These are phyloP conservation scores for Lepidocyrtoides sp. DNA, from an alignment of 2,888 invertebrate species.

Conservation along the genomic window DNA sequence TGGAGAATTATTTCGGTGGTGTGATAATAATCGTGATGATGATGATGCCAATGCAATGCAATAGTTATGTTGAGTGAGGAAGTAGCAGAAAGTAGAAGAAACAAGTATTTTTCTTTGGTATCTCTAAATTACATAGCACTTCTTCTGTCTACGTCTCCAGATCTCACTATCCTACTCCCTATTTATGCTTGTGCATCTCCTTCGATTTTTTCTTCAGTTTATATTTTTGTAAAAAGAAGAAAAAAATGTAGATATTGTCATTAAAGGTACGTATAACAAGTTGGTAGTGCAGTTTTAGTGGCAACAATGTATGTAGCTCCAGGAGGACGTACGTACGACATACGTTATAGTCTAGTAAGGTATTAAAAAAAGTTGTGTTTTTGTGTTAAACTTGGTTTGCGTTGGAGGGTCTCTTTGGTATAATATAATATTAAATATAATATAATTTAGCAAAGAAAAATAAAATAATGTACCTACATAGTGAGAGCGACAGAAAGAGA, in stretches of 20 bases:
- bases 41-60: neutral
- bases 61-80: neutral
- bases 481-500: slow-evolving; percentile 40
- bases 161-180: neutral
- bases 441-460: neutral
- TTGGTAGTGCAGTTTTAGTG: too few relatives aligned
- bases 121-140: slow-evolving; percentile 65
- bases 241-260: slow-evolving; percentile 33
- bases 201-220: slow-evolving; percentile 2
- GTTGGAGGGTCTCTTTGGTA: neutral
- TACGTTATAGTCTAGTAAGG: neutral
- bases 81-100: slow-evolving; percentile 9
- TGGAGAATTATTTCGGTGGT: neutral
- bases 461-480: neutral
- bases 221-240: neutral
- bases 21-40: neutral
- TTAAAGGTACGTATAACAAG: too few relatives aligned
- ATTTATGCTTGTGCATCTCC: neutral
- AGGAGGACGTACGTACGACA: neutral
- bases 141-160: slow-evolving; percentile 19
- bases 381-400: neutral
- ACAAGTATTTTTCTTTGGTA: slow-evolving; percentile 35
- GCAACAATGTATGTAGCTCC: too few relatives aligned
- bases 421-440: too few relatives aligned
- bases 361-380: slow-evolving; percentile 11